Base-by-base conservation (phyloP, 2,113 vertebrate genomes). In the Rhadina sibilatrix region DNA sequence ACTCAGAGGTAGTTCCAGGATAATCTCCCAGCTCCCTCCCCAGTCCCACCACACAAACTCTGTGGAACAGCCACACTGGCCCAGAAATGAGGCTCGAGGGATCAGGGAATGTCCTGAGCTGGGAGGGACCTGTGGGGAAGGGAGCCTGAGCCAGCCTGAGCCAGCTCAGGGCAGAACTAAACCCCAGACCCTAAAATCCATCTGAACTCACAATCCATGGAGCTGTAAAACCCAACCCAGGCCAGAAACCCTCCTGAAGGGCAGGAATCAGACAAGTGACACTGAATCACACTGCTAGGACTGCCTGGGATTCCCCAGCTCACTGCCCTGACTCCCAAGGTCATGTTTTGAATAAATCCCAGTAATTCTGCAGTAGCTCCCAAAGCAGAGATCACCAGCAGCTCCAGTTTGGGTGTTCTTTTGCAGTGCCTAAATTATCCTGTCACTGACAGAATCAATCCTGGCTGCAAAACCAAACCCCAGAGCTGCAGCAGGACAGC, bases 401-500 rank as follows among this genome's bases (percentile, higher is more conserved):
- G 47, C 18, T 46, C 33, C n/a, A 17, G 5, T 0, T 0, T 3
- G 33, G 2, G n/a, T 13, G 21, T 9, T 47, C 15, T n/a, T 52
- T 11, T 7, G 4, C 18, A 57, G 11, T n/a, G n/a, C n/a, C n/a
- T n/a, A n/a, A n/a, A n/a, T n/a, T n/a, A n/a, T n/a, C n/a, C n/a
- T n/a, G n/a, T n/a, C n/a, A n/a, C n/a, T n/a, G n/a, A n/a, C n/a
- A n/a, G n/a, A n/a, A n/a, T n/a, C n/a, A n/a, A n/a, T n/a, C n/a
- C n/a, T n/a, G n/a, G n/a, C n/a, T n/a, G n/a, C n/a, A n/a, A n/a
- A n/a, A n/a, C n/a, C n/a, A n/a, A n/a, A n/a, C n/a, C n/a, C n/a
- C n/a, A n/a, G n/a, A n/a, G n/a, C n/a, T n/a, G n/a, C n/a, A n/a
- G n/a, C n/a, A n/a, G n/a, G n/a, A n/a, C n/a, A n/a, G n/a, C n/a